These are phyloP conservation scores for Pimephales promelas DNA, from an alignment of 2,113 vertebrate species.

Conservation along the genomic window DNA sequence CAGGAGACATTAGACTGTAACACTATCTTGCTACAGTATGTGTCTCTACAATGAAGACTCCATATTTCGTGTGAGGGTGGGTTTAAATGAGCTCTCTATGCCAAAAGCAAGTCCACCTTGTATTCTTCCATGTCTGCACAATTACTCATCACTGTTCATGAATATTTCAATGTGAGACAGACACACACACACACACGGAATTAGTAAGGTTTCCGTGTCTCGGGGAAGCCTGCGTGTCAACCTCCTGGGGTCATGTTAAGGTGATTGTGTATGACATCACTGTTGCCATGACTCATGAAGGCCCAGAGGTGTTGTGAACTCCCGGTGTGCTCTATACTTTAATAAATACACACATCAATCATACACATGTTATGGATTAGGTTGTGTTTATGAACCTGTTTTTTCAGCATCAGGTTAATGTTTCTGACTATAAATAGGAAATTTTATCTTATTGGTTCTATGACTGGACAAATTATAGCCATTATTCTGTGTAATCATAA, in stretches of 20 bases:
- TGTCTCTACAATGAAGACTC: neutral
- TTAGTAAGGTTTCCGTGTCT: neutral
- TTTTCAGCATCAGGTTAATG: neutral
- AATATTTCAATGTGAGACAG: neutral
- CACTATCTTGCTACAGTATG: neutral
- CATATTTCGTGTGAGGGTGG: neutral
- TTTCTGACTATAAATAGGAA: neutral
- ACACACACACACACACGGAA: neutral
- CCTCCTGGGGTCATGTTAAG: conserved; percentile 64
- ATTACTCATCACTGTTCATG: neutral
- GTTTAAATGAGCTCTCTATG: neutral
- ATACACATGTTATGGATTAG: neutral
- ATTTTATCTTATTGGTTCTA: neutral
- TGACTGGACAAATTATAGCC: neutral
- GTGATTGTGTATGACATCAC: conserved; percentile 74
- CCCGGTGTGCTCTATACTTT: conserved; percentile 35
- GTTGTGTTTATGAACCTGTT: neutral
- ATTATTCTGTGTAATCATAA: neutral
- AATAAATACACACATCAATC: conserved; percentile 14
- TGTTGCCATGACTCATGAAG: conserved; percentile 73
- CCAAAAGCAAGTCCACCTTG: neutral
- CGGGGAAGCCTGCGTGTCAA: neutral
- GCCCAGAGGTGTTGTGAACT: conserved; percentile 64
- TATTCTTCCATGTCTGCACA: conserved; percentile 13
- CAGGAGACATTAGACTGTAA: neutral